A percentile compares a stretch with the other conserved stretches of the same genome.
phyloP scores from a whole-genome alignment of 2,113 vertebrate genomes.

The Sturnira hondurensis region DNA sequence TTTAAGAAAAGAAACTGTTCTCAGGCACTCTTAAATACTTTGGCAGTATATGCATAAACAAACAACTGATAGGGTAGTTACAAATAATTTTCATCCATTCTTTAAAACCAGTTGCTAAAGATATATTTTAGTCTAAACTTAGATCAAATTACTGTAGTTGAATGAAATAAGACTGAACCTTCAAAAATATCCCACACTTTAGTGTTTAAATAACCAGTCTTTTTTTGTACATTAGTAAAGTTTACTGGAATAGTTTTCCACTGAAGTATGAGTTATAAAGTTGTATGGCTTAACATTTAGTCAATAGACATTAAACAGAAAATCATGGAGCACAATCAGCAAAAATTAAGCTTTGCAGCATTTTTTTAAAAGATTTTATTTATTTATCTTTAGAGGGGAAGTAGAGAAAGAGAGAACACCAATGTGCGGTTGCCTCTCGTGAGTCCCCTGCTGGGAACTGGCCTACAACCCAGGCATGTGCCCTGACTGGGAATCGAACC shows the following conservation, averaged over 20 bases:
- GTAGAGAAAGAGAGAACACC: too few species aligned
- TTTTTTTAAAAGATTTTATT: too few species aligned
- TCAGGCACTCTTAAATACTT: conserved; percentile 50
- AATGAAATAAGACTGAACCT: neutral
- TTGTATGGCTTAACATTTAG: neutral
- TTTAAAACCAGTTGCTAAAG: conserved; percentile 42
- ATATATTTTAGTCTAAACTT: conserved; percentile 34
- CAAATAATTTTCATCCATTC: conserved; percentile 52
- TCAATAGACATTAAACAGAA: neutral
- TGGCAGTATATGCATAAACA: conserved; percentile 54
- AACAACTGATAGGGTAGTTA: conserved; percentile 51
- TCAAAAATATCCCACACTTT: neutral
- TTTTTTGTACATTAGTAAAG: neutral
- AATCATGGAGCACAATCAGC: neutral
- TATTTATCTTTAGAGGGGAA: too few species aligned
- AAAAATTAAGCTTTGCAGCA: neutral
- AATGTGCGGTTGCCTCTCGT: too few species aligned
- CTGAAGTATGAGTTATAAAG: neutral
- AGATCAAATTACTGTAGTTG: conserved; percentile 39
- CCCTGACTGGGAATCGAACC: too few species aligned
- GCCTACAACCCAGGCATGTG: too few species aligned
- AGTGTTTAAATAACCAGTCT: neutral
- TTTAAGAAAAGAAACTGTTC: conserved; percentile 54
- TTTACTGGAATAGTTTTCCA: neutral
- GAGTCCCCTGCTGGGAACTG: too few species aligned